A percentile compares a stretch with the other conserved stretches of the same genome.
These are phyloP conservation scores for Plectropomus leopardus DNA, from an alignment of 2,113 vertebrate species.

Conservation along the genomic window DNA sequence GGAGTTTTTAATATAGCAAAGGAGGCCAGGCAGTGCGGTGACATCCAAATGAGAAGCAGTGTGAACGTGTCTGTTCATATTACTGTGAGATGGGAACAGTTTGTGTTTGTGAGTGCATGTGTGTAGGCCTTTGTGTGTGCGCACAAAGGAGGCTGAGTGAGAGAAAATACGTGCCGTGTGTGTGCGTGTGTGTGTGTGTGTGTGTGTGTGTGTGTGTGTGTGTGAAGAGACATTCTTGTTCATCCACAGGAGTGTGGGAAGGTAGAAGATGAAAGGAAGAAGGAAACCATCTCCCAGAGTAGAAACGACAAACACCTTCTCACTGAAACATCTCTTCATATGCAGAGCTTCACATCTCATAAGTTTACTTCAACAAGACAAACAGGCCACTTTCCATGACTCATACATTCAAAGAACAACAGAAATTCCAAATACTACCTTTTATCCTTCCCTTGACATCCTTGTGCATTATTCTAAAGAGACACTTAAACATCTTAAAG, in stretches of 20 bases:
- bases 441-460: neutral
- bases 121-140: constrained; percentile 46
- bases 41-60: constrained; percentile 77
- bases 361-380: constrained; percentile 15
- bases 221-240: constrained; percentile 42
- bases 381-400: constrained; percentile 26
- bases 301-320: constrained; percentile 55
- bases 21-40: constrained; percentile 63
- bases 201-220: constrained; percentile 32
- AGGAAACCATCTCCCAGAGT: constrained; percentile 42
- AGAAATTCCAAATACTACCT: neutral
- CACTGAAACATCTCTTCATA: constrained; percentile 30
- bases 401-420: neutral
- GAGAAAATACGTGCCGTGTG: neutral
- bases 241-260: constrained; percentile 56
- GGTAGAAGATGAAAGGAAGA: constrained; percentile 61
- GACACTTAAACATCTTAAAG: too few relatives aligned
- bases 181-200: constrained; percentile 26
- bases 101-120: constrained; percentile 48
- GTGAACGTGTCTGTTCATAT: constrained; percentile 72
- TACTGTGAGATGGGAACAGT: constrained; percentile 63
- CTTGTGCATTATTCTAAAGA: too few relatives aligned
- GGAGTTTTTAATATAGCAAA: constrained; percentile 77
- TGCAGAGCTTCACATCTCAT: constrained; percentile 34
- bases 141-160: constrained; percentile 27